Evolutionary conservation across 1,140 invertebrate species (phyloP).

Genomic region (Cydia splendana): DNA sequence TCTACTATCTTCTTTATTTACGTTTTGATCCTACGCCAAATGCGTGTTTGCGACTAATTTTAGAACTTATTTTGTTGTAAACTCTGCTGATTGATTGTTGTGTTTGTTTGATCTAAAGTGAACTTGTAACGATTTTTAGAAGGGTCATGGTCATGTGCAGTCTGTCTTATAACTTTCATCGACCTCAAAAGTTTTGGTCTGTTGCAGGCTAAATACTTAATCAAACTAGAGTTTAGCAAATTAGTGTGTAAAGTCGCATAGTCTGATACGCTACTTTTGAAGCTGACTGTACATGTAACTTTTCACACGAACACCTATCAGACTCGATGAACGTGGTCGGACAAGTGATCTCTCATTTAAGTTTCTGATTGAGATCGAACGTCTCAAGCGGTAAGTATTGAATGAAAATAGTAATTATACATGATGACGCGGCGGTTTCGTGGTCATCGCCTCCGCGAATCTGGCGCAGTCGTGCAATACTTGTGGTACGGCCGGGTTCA

Average conservation of each 20-base stretch:
- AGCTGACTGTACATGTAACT: not conserved
- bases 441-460: not conserved
- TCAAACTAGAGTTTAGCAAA: no score
- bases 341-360: conserved; percentile 11
- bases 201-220: not conserved
- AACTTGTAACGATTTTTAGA: not conserved
- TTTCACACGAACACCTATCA: not conserved
- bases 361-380: conserved; percentile 16
- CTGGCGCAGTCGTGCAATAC: not conserved
- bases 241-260: no score
- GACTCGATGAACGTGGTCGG: not conserved
- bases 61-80: conserved; percentile 14
- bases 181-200: no score
- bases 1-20: not conserved
- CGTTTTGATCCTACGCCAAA: conserved; percentile 15
- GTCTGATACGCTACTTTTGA: not conserved
- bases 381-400: not conserved
- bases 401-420: conserved; percentile 37
- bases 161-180: not conserved
- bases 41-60: conserved; percentile 15
- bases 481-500: not conserved
- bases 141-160: not conserved
- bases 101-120: not conserved
- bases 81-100: not conserved
- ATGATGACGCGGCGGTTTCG: conserved; percentile 37